Percentiles rank a stretch among this genome's conserved stretches.
These are phyloP conservation scores for Geotria australis DNA, from an alignment of 2,797 vertebrate species.

Conservation along the genomic window DNA sequence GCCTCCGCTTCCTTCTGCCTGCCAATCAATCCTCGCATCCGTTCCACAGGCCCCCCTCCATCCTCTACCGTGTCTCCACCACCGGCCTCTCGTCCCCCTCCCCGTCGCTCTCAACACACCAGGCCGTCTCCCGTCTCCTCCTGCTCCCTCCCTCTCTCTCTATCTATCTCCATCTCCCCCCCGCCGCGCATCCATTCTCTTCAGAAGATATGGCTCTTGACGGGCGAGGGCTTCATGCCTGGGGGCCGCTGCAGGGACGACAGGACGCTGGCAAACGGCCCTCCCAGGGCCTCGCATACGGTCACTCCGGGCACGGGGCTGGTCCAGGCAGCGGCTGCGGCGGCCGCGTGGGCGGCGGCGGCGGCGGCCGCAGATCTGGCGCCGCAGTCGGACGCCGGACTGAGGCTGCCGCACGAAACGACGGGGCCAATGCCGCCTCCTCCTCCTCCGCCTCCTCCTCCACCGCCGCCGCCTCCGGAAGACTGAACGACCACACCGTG, in stretches of 20 bases:
- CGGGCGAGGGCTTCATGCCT: background rate
- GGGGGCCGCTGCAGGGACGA: background rate
- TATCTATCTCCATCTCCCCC: background rate
- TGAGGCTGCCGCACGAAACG: background rate
- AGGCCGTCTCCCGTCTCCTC: no score
- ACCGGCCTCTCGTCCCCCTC: no score
- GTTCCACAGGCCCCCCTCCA: no score
- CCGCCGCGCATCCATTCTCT: background rate
- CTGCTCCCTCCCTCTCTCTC: background rate
- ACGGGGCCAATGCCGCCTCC: no score
- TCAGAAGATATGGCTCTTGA: background rate
- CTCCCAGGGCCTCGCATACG: background rate
- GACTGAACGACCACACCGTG: no score
- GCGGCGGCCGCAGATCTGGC: constrained; percentile 2
- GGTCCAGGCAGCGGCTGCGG: constrained; percentile 5
- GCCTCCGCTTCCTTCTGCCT: no score
- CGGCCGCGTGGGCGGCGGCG: constrained; percentile 24
- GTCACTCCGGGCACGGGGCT: background rate
- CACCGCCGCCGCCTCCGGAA: no score
- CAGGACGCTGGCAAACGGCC: background rate
- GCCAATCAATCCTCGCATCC: no score
- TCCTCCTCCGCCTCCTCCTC: no score
- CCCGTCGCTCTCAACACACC: no score
- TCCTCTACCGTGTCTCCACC: no score
- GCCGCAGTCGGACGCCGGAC: background rate